These are phyloP conservation scores for Aphidius ervi DNA, from an alignment of 1,140 invertebrate genomes.

Conservation along the genomic window DNA sequence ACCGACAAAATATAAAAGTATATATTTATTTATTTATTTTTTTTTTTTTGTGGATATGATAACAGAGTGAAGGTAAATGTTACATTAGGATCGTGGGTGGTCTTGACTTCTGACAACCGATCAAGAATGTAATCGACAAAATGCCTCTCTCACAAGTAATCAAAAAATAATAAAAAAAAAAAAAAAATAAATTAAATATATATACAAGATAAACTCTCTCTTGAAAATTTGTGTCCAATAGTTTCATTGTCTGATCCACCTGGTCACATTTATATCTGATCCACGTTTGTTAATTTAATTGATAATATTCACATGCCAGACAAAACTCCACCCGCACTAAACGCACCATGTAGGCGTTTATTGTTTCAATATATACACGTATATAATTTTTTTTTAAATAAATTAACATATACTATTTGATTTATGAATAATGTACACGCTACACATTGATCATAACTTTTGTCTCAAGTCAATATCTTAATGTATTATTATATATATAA, in stretches of 20 bases:
- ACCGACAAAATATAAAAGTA: too few species aligned
- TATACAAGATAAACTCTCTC: too few species aligned
- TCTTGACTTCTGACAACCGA: conserved; percentile 20
- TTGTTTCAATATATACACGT: background rate
- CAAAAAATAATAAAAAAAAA: conserved; percentile 10
- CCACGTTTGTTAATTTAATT: conserved; percentile 28
- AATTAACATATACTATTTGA: too few species aligned
- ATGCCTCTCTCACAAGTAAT: conserved; percentile 6
- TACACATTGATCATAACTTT: too few species aligned
- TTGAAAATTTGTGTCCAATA: background rate
- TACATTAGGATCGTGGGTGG: conserved; percentile 19
- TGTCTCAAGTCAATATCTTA: too few species aligned
- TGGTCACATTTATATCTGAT: conserved; percentile 21
- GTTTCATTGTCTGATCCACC: conserved; percentile 18
- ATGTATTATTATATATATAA: background rate
- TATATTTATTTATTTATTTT: too few species aligned
- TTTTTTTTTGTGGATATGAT: too few species aligned
- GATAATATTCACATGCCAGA: background rate
- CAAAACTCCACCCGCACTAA: conserved; percentile 13
- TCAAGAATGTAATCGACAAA: conserved; percentile 22
- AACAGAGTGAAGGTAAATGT: too few species aligned
- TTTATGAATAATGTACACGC: too few species aligned
- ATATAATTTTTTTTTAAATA: background rate
- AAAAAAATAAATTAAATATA: too few species aligned
- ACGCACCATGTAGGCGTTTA: conserved; percentile 2